Conservation (phyloP, 2,797 vertebrate species). For the Rousettus madagascariensis region DNA sequence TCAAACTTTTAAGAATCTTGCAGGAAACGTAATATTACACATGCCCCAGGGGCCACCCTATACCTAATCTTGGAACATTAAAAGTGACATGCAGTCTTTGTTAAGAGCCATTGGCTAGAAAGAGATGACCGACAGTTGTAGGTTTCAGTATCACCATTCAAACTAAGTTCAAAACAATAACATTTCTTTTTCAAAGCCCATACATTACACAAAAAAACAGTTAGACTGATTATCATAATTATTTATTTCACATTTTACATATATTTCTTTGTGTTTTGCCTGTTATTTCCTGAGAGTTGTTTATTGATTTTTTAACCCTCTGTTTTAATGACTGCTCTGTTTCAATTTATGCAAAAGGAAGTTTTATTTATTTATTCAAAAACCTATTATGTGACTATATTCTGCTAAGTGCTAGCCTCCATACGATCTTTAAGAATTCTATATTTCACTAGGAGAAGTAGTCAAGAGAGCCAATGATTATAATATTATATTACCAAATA, state of each 20-base stretch:
- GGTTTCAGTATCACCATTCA: not conserved
- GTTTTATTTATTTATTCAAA: not conserved
- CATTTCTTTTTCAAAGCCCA: not conserved
- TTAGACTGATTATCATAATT: not conserved
- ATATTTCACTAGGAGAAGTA: not conserved
- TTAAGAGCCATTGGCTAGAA: not conserved
- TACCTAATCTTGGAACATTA: not conserved
- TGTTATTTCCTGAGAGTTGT: not conserved
- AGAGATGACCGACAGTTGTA: not conserved
- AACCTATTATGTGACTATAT: not conserved
- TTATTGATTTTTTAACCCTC: not conserved
- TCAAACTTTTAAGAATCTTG: not conserved
- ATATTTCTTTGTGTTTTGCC: not conserved
- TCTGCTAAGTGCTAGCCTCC: not conserved
- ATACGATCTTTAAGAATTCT: not conserved
- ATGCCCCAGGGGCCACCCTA: not conserved
- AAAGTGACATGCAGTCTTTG: not conserved
- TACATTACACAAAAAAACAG: not conserved
- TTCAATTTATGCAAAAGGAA: slow-evolving; percentile 5
- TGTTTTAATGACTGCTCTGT: not conserved
- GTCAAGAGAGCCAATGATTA: not conserved
- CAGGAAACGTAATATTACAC: not conserved
- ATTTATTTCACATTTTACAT: not conserved
- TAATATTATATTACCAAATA: not conserved
- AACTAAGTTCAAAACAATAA: not conserved